A percentile compares a stretch with the other conserved stretches of the same genome.
phyloP scores from a whole-genome alignment of 2,797 vertebrate species.

The Danionella dracula region DNA sequence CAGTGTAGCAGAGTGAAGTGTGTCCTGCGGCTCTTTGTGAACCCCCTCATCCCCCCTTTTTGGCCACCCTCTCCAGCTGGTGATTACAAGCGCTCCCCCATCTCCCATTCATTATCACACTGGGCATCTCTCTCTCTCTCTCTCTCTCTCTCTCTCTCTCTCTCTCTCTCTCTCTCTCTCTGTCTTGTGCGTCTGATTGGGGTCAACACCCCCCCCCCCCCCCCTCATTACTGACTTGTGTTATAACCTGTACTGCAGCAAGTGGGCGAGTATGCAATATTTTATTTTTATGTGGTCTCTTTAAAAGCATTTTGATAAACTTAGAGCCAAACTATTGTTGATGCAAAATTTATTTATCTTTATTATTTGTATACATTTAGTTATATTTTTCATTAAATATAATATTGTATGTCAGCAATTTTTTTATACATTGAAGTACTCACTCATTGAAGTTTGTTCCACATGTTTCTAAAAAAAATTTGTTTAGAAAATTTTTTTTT shows the following conservation, averaged over 20 bases:
- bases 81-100: conserved; percentile 55
- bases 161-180: conserved; percentile 30
- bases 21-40: conserved; percentile 46
- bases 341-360: neutral
- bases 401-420: too few species aligned
- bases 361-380: neutral
- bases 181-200: conserved; percentile 65
- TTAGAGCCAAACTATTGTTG: neutral
- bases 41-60: neutral
- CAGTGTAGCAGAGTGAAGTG: conserved; percentile 52
- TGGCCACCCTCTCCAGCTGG: conserved; percentile 55
- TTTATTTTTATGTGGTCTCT: neutral
- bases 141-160: neutral
- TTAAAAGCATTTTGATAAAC: neutral
- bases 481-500: too few species aligned
- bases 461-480: too few species aligned
- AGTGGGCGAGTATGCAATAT: conserved; percentile 6
- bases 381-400: too few species aligned
- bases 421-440: too few species aligned
- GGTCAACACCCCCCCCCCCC: conserved; percentile 53
- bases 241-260: conserved; percentile 46
- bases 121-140: conserved; percentile 31
- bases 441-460: too few species aligned
- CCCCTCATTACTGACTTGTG: conserved; percentile 55
- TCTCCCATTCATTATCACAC: conserved; percentile 58